phyloP scores from a whole-genome alignment of 2,797 vertebrate species.

The Sitta carolinensis region DNA sequence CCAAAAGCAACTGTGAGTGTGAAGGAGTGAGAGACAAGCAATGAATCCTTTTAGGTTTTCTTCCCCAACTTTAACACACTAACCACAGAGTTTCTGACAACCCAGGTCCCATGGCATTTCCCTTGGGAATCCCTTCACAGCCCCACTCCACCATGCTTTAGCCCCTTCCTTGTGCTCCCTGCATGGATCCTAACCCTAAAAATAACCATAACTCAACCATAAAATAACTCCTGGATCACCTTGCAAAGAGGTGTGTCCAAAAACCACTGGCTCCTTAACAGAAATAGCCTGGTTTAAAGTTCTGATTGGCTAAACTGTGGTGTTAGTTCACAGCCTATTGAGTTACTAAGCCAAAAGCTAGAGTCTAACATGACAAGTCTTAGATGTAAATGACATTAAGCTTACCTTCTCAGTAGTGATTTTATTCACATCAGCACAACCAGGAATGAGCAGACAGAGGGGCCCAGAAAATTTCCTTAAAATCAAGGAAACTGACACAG shows the following conservation, averaged over 20 bases:
- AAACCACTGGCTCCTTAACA: not conserved
- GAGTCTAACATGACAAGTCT: not conserved
- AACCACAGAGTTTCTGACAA: not conserved
- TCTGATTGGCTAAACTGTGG: not conserved
- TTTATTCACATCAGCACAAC: not conserved
- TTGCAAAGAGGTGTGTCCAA: not conserved
- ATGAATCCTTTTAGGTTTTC: not conserved
- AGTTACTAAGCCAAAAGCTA: not conserved
- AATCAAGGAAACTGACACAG: not conserved
- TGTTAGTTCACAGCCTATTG: not conserved
- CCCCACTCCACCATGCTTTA: not conserved
- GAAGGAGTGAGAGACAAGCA: not conserved
- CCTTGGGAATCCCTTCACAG: not conserved
- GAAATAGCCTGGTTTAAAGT: not conserved
- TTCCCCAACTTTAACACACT: not conserved
- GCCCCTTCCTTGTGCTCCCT: not conserved
- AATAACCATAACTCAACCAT: not conserved
- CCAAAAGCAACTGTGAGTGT: not conserved
- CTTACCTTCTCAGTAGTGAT: not conserved
- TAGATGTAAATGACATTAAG: not conserved
- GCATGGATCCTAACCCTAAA: not conserved
- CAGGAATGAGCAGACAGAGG: not conserved
- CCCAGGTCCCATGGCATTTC: not conserved
- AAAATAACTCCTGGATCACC: not conserved
- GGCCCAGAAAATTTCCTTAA: not conserved